Evolutionary conservation across 1,140 invertebrate species (phyloP).

Genomic region (Aphidius ervi): DNA sequence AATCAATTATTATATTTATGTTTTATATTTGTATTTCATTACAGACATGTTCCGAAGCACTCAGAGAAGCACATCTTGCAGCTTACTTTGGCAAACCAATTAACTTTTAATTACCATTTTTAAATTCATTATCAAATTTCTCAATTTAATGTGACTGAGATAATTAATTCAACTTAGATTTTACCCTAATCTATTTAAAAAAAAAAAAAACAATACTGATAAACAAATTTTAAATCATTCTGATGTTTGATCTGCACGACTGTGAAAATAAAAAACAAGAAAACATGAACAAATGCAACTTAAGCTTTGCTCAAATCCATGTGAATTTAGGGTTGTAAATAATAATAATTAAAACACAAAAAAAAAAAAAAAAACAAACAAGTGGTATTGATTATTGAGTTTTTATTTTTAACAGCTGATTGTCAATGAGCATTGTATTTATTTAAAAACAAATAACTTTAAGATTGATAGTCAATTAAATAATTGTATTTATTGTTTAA

Average conservation of each 20-base stretch:
- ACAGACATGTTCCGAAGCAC: constrained; percentile 94
- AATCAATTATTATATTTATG: constrained; percentile 9
- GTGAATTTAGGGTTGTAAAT: constrained; percentile 17
- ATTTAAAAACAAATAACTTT: too few relatives aligned
- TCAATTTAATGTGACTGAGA: too few relatives aligned
- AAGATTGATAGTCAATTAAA: too few relatives aligned
- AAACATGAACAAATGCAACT: constrained; percentile 1
- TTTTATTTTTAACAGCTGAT: too few relatives aligned
- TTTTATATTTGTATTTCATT: constrained; percentile 42
- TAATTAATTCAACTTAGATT: constrained; percentile 3
- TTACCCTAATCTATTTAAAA: constrained; percentile 24
- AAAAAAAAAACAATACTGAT: constrained; percentile 2
- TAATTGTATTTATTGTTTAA: too few relatives aligned
- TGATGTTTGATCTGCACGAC: too few relatives aligned
- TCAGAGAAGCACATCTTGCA: constrained; percentile 93
- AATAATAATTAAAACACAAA: neutral
- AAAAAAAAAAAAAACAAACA: neutral
- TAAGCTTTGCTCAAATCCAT: constrained; percentile 21
- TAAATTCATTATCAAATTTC: neutral
- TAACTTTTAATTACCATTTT: constrained; percentile 78
- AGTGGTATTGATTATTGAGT: neutral
- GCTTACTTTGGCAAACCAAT: constrained; percentile 97
- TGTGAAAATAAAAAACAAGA: neutral
- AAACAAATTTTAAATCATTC: too few relatives aligned
- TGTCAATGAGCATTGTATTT: too few relatives aligned